Percentiles rank a stretch among this genome's conserved stretches.
These are phyloP conservation scores for Eudemis profundana DNA, from an alignment of 2,888 invertebrate genomes.

Conservation along the genomic window DNA sequence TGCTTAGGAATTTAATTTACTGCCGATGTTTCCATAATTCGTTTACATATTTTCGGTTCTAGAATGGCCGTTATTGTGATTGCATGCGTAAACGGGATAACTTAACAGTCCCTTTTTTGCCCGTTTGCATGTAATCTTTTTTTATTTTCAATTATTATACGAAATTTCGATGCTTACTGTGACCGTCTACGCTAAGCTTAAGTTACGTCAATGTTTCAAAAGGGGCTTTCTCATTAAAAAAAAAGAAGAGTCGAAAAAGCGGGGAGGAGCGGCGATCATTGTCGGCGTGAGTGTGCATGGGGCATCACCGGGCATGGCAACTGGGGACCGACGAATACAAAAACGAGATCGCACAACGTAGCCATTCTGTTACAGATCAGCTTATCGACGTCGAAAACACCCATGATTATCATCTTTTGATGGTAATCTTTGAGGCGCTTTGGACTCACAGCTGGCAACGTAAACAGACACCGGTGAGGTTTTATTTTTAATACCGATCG, in stretches of 20 bases:
- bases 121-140: conserved; percentile 46
- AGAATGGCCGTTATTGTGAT: conserved; percentile 63
- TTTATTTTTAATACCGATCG: conserved; percentile 70
- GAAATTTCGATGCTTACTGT: conserved; percentile 66
- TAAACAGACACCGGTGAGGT: conserved; percentile 80
- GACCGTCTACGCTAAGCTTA: conserved; percentile 58
- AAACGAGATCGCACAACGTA: conserved; percentile 80
- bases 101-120: conserved; percentile 64
- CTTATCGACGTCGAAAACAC: conserved; percentile 85
- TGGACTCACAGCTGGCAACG: conserved; percentile 80
- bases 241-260: conserved; percentile 12
- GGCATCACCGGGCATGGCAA: conserved; percentile 55
- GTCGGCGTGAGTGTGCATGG: conserved; percentile 67
- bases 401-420: conserved; percentile 85
- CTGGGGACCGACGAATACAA: conserved; percentile 61
- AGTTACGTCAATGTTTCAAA: conserved; percentile 54
- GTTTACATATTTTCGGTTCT: conserved; percentile 59
- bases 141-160: conserved; percentile 48
- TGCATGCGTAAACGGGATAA: conserved; percentile 57
- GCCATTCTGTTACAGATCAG: conserved; percentile 85
- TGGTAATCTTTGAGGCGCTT: conserved; percentile 82
- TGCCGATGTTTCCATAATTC: conserved; percentile 44
- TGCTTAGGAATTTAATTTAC: conserved; percentile 12
- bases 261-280: conserved; percentile 59
- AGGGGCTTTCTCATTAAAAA: conserved; percentile 51